phyloP scores from a whole-genome alignment of 2,113 vertebrate species.

The Bambusicola thoracicus region DNA sequence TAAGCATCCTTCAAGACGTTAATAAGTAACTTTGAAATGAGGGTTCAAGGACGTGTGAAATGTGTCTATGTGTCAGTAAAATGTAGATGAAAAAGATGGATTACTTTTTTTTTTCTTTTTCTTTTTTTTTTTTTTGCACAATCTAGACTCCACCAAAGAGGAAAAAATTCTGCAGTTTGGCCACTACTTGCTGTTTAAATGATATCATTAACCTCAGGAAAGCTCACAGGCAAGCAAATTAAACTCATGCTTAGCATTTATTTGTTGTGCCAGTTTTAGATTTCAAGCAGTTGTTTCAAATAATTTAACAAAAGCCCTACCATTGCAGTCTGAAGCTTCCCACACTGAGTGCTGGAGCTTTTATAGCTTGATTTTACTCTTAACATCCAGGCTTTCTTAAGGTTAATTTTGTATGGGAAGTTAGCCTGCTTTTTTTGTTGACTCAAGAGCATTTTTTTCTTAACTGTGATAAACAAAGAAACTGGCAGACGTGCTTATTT shows the following conservation, averaged over 20 bases:
- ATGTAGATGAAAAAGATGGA: background rate
- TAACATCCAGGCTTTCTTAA: background rate
- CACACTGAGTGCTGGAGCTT: background rate
- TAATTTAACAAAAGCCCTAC: background rate
- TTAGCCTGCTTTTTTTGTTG: background rate
- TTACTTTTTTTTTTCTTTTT: background rate
- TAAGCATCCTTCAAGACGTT: background rate
- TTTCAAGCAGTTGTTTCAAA: background rate
- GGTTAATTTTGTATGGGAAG: background rate
- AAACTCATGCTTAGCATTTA: background rate
- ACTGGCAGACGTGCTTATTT: background rate
- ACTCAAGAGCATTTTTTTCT: background rate
- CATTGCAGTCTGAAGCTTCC: background rate
- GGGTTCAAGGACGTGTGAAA: background rate
- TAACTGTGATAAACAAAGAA: background rate
- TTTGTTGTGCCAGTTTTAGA: background rate
- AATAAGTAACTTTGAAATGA: background rate
- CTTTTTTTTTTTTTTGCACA: background rate
- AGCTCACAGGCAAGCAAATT: background rate
- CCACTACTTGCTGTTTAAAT: background rate
- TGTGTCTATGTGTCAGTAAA: background rate
- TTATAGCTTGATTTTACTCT: background rate
- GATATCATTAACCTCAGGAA: background rate
- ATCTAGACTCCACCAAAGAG: background rate
- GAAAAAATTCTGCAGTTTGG: background rate